Evolutionary conservation across 2,888 invertebrate genomes (phyloP).

Genomic region (Heliconius hortense): DNA sequence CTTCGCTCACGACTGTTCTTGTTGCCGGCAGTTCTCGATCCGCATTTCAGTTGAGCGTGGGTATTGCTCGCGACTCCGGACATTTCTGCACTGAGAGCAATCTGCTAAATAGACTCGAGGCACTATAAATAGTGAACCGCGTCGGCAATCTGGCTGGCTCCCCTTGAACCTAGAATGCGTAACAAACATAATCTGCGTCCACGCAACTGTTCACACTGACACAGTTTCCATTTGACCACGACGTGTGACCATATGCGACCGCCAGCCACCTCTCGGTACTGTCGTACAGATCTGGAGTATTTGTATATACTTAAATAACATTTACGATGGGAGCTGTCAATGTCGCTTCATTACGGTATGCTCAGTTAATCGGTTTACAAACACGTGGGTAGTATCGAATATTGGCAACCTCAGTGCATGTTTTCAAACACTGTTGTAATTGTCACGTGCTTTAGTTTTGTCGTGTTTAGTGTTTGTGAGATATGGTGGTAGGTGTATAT

Average conservation of each 20-base stretch:
- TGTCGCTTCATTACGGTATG: slow-evolving; percentile 14
- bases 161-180: slow-evolving; percentile 79
- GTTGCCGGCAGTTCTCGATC: slow-evolving; percentile 52
- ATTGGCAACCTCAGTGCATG: slow-evolving; percentile 23
- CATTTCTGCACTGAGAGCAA: slow-evolving; percentile 78
- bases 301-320: slow-evolving; percentile 19
- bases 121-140: slow-evolving; percentile 80
- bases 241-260: slow-evolving; percentile 70
- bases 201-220: slow-evolving; percentile 76
- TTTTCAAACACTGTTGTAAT: slow-evolving; percentile 23
- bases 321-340: slow-evolving; percentile 12
- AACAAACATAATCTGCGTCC: slow-evolving; percentile 71
- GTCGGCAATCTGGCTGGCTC: slow-evolving; percentile 75
- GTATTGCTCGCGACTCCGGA: slow-evolving; percentile 72
- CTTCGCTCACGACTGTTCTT: slow-evolving; percentile 48
- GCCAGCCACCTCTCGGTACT: slow-evolving; percentile 42
- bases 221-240: slow-evolving; percentile 77
- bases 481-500: not conserved
- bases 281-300: slow-evolving; percentile 16
- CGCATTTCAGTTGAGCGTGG: slow-evolving; percentile 60
- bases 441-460: slow-evolving; percentile 5
- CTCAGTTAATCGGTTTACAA: slow-evolving; percentile 19
- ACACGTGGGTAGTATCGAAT: slow-evolving; percentile 29
- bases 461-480: not conserved
- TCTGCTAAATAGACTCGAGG: slow-evolving; percentile 74